Evolutionary conservation across 1,140 invertebrate species (phyloP).

Genomic region (Panagrolaimus sp.): DNA sequence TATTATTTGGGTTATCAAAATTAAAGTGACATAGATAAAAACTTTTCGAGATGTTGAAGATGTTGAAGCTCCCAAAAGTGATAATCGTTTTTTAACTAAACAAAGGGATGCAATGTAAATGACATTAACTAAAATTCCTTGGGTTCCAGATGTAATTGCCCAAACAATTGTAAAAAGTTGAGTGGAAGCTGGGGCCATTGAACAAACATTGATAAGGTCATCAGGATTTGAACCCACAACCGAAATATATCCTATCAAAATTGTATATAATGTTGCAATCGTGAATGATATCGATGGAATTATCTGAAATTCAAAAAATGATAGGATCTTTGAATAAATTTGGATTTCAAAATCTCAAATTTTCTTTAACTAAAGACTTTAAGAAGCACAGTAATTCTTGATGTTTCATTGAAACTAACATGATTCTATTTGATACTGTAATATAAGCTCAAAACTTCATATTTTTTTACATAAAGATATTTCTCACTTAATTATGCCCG

Average conservation of each 20-base stretch:
- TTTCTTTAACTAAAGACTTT: too few species aligned
- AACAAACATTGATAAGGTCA: neutral
- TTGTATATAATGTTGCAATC: neutral
- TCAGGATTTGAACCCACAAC: neutral
- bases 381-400: too few species aligned
- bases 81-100: neutral
- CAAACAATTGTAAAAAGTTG: neutral
- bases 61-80: neutral
- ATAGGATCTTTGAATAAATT: neutral
- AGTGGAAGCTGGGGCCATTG: neutral
- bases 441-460: too few species aligned
- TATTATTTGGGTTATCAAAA: neutral
- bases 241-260: neutral
- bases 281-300: neutral
- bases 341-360: too few species aligned
- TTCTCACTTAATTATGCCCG: too few species aligned
- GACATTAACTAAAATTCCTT: neutral
- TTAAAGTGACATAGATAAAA: slow-evolving; percentile 3
- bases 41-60: neutral
- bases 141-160: neutral
- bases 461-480: too few species aligned
- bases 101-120: neutral
- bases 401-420: too few species aligned
- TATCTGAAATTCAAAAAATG: neutral
- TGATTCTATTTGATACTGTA: too few species aligned